phyloP scores from a whole-genome alignment of 1,140 invertebrate species.

The Apis dorsata region DNA sequence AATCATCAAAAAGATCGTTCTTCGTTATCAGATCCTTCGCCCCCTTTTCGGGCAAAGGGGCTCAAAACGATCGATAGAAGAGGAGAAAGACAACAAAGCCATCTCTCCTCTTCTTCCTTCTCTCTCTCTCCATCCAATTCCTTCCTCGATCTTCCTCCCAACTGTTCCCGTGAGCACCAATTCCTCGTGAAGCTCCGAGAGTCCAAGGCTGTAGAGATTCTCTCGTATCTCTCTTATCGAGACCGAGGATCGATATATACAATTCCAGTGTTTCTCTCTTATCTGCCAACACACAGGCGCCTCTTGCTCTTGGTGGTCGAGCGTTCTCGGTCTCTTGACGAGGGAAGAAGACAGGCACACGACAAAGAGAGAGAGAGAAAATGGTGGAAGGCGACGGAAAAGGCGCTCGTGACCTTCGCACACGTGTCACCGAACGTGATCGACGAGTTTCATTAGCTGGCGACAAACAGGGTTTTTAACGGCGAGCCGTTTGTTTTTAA shows the following conservation, averaged over 20 bases:
- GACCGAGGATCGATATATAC: slow-evolving; percentile 63
- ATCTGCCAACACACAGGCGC: slow-evolving; percentile 62
- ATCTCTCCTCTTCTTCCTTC: background rate
- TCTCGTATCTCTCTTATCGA: slow-evolving; percentile 61
- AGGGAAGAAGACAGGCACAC: background rate
- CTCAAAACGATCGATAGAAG: slow-evolving; percentile 56
- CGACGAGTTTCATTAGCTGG: slow-evolving; percentile 46
- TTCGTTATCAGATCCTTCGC: slow-evolving; percentile 60
- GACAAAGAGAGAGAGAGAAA: background rate
- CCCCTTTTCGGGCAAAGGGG: slow-evolving; percentile 49
- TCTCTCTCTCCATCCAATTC: background rate
- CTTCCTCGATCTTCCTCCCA: background rate
- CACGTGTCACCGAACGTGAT: slow-evolving; percentile 43
- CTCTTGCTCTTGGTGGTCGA: slow-evolving; percentile 14
- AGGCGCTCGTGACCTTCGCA: slow-evolving; percentile 34
- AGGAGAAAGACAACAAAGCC: slow-evolving; percentile 53
- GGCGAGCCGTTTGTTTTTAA: background rate
- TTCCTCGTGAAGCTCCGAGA: slow-evolving; percentile 53
- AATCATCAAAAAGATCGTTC: slow-evolving; percentile 13
- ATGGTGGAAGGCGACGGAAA: background rate
- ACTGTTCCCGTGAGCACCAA: slow-evolving; percentile 47
- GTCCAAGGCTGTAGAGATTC: slow-evolving; percentile 44
- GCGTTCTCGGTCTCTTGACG: background rate
- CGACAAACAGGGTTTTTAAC: slow-evolving; percentile 33
- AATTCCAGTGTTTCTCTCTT: slow-evolving; percentile 63